Base-by-base conservation (phyloP, 2,888 invertebrate genomes). In the Melangyna quadrimaculata region DNA sequence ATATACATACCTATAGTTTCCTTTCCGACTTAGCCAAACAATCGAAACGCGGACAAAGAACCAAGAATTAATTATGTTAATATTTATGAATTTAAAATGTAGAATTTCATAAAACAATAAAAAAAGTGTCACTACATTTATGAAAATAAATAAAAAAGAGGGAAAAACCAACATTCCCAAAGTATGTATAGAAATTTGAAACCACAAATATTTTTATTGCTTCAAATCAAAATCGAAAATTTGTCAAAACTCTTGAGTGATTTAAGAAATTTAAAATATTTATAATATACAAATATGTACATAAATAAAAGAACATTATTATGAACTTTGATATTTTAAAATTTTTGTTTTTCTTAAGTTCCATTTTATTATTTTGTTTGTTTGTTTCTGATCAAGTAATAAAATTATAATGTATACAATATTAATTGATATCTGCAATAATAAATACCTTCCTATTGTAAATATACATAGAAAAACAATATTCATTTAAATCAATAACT, bases 161-260 rank as follows among this genome's bases (percentile, higher is more conserved):
- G 10, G 9, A 35, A n/a, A 9, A 22, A 10, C 2, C 10, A 45
- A 19, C 4, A 29, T 61, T 40, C 7, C 35, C 12, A 3, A 29
- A 17, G 0, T 17, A 43, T n/a, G 1, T 3, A 24, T 19, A 3
- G 24, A 35, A 48, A 67, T 22, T 35, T 35, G 67, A 67, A 3
- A 67, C 24, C 48, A 35, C 51, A 51, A 67, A 51, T 7, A 4
- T 67, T 67, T 51, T 67, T 51, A 67, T 51, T 67, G 35, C 35
- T 35, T 32, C 8, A 67, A 67, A 17, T 5, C n/a, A 17, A 43
- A n/a, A 32, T 12, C 24, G n/a, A 51, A 51, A 67, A 51, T 45
- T 51, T 67, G 67, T 67, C 67, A 67, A 51, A 67, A n/a, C 32
- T 35, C 22, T 51, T 67, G 35, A 67, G 51, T 51, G 51, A 67